Evolutionary conservation across 2,113 vertebrate genomes (phyloP).

Genomic region (Alligator sinensis): DNA sequence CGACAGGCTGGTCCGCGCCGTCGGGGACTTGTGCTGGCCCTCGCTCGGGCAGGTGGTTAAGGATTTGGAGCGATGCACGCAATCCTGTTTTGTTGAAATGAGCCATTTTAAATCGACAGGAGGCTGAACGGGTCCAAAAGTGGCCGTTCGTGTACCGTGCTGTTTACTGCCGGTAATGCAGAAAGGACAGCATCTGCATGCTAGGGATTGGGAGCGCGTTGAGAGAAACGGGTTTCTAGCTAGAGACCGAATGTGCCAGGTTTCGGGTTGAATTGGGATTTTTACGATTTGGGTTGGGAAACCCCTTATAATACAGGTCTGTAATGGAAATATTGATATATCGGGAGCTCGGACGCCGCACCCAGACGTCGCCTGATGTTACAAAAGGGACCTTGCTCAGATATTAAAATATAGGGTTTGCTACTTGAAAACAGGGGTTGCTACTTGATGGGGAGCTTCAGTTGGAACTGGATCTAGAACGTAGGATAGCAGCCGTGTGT

Average conservation of each 20-base stretch:
- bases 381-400: constrained; percentile 37
- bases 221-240: not conserved
- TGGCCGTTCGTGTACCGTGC: not conserved
- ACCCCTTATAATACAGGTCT: constrained; percentile 44
- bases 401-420: constrained; percentile 53
- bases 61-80: no score
- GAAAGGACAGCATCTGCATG: not conserved
- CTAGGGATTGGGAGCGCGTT: not conserved
- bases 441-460: constrained; percentile 41
- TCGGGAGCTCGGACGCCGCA: constrained; percentile 43
- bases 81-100: not conserved
- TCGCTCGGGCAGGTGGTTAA: no score
- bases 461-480: constrained; percentile 44
- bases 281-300: constrained; percentile 53
- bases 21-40: no score
- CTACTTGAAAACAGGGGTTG: constrained; percentile 37
- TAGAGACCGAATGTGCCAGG: constrained; percentile 12
- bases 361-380: not conserved
- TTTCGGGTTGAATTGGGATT: constrained; percentile 13
- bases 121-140: not conserved
- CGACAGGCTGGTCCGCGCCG: no score
- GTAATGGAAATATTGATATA: constrained; percentile 63
- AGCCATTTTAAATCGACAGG: not conserved
- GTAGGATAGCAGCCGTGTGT: not conserved
- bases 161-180: not conserved